Percentiles rank a stretch among this genome's conserved stretches.
Evolutionary conservation across 64 coral and sea anemone genomes (phyloP).

Genomic region (Stichodactyla mertensii): DNA sequence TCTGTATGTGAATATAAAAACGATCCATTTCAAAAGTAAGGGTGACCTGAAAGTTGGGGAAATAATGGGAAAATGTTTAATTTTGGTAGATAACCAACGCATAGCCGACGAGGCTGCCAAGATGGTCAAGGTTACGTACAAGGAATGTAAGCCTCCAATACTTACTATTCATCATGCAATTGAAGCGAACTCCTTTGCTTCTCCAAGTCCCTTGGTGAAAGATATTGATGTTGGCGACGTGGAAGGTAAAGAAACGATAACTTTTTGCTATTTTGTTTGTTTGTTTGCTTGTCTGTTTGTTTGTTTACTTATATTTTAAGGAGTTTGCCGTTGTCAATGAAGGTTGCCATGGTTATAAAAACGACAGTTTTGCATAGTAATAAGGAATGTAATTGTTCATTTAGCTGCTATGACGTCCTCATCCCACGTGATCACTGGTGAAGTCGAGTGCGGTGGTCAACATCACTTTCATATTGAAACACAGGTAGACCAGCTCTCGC

Average conservation of each 20-base stretch:
- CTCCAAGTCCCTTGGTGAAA: not conserved
- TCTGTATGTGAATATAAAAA: too few relatives aligned
- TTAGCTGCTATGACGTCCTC: constrained; percentile 17
- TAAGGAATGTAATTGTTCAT: too few relatives aligned
- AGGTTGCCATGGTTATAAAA: too few relatives aligned
- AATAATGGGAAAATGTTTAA: too few relatives aligned
- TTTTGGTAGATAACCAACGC: constrained; percentile 47
- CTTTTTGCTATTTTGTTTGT: too few relatives aligned
- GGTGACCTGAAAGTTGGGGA: too few relatives aligned
- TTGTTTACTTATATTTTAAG: too few relatives aligned
- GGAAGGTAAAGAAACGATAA: constrained; percentile 26
- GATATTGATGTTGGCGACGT: constrained; percentile 58
- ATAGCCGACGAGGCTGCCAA: constrained; percentile 69
- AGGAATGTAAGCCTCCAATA: constrained; percentile 59
- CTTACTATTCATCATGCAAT: constrained; percentile 67
- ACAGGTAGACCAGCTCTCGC: not conserved
- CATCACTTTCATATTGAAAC: constrained; percentile 34
- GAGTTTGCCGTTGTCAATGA: too few relatives aligned
- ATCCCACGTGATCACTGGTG: constrained; percentile 16
- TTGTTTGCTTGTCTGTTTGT: too few relatives aligned
- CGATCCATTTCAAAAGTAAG: too few relatives aligned
- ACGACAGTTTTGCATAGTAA: too few relatives aligned
- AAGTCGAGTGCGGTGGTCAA: constrained; percentile 10
- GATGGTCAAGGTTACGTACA: constrained; percentile 73
- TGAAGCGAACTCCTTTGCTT: constrained; percentile 61